A percentile compares a stretch with the other conserved stretches of the same genome.
These are phyloP conservation scores for Acipenser transmontanus DNA, from an alignment of 2,797 vertebrate genomes.

Conservation along the genomic window DNA sequence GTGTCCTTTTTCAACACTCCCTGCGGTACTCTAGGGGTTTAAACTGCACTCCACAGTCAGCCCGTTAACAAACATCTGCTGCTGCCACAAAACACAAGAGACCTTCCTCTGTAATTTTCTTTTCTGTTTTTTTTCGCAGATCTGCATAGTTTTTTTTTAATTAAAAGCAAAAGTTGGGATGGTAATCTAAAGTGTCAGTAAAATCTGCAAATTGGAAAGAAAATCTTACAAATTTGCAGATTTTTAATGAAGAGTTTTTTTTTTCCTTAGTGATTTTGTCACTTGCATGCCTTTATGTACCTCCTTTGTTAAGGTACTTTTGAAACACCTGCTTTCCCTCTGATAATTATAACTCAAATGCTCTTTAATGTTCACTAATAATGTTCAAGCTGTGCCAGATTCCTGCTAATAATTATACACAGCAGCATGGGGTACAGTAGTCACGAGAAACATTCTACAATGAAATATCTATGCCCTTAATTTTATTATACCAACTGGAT, in stretches of 20 bases:
- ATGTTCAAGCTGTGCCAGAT: slow-evolving; percentile 74
- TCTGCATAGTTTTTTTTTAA: slow-evolving; percentile 48
- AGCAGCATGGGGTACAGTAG: slow-evolving; percentile 66
- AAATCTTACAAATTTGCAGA: slow-evolving; percentile 41
- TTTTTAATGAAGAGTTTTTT: slow-evolving; percentile 46
- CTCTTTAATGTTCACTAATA: slow-evolving; percentile 79
- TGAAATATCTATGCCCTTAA: slow-evolving; percentile 44
- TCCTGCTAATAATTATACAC: slow-evolving; percentile 79
- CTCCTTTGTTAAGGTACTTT: slow-evolving; percentile 64
- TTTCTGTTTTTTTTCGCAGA: slow-evolving; percentile 40
- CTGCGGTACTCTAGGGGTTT: slow-evolving; percentile 19
- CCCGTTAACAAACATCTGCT: slow-evolving; percentile 43
- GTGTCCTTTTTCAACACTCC: slow-evolving; percentile 16
- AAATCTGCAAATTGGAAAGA: slow-evolving; percentile 38
- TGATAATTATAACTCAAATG: slow-evolving; percentile 78
- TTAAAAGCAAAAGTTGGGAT: slow-evolving; percentile 49
- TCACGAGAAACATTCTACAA: slow-evolving; percentile 54
- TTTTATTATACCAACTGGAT: no score
- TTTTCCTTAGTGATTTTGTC: slow-evolving; percentile 27
- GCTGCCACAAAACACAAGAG: slow-evolving; percentile 44
- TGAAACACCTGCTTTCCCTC: slow-evolving; percentile 67
- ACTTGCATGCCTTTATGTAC: slow-evolving; percentile 33
- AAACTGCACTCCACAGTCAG: slow-evolving; percentile 38
- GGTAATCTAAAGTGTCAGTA: slow-evolving; percentile 40
- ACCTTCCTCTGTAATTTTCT: slow-evolving; percentile 47